These are phyloP conservation scores for Bungarus multicinctus DNA, from an alignment of 2,113 vertebrate species.

Conservation along the genomic window DNA sequence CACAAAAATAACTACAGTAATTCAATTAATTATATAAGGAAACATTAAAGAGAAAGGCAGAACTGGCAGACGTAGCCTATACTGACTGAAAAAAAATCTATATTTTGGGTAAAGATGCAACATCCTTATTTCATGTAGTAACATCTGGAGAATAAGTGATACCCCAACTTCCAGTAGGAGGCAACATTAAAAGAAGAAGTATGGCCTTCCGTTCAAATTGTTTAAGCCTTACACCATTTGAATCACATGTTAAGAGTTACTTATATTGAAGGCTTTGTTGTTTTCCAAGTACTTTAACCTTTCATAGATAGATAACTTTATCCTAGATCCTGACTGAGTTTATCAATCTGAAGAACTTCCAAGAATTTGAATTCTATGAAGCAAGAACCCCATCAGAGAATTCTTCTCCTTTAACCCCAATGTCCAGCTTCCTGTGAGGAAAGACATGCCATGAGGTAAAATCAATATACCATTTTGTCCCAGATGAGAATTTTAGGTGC, in stretches of 20 bases:
- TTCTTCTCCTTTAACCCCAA: neutral
- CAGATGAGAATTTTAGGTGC: neutral
- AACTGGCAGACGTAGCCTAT: neutral
- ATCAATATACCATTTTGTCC: neutral
- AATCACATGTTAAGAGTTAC: neutral
- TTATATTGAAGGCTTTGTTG: neutral
- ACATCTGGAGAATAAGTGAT: neutral
- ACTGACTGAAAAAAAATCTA: neutral
- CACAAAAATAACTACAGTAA: neutral
- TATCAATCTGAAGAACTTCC: neutral
- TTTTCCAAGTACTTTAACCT: neutral
- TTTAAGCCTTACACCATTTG: neutral
- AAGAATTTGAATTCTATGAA: neutral
- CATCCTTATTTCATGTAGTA: neutral
- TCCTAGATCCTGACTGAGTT: neutral
- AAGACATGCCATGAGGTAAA: neutral
- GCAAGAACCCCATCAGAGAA: neutral
- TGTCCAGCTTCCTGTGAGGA: neutral
- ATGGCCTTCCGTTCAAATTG: neutral
- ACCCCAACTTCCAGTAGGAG: neutral
- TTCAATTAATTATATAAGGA: neutral
- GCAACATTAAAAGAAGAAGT: neutral
- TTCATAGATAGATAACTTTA: neutral
- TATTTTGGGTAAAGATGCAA: neutral
- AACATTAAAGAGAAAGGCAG: neutral